Conservation (phyloP, 2,888 invertebrate species). For the Pristionchus japonicus region DNA sequence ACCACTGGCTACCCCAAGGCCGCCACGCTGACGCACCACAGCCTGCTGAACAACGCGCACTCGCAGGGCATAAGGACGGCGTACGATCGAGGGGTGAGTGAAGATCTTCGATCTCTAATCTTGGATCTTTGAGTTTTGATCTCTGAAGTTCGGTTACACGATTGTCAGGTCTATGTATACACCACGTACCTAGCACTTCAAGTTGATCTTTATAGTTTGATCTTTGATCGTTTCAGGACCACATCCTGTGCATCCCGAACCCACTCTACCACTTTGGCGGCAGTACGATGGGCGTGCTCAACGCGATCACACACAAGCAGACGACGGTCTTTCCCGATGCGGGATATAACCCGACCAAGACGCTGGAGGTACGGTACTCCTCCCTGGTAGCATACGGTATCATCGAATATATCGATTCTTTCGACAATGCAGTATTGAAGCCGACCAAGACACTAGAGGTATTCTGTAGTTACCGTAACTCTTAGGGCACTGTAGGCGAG, state of each 20-base stretch:
- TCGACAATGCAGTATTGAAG: too few relatives aligned
- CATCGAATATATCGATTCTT: too few relatives aligned
- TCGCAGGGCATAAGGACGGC: conserved; percentile 79
- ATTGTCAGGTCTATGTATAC: too few relatives aligned
- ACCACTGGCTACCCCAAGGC: conserved; percentile 88
- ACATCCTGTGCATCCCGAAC: conserved; percentile 66
- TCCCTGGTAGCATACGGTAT: too few relatives aligned
- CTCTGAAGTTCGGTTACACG: neutral
- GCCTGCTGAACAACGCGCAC: conserved; percentile 85
- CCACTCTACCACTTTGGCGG: conserved; percentile 83
- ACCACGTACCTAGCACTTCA: too few relatives aligned
- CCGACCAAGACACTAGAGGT: too few relatives aligned
- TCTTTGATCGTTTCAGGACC: conserved; percentile 48
- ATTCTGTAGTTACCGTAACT: too few relatives aligned
- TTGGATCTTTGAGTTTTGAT: too few relatives aligned
- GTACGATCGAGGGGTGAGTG: conserved; percentile 69
- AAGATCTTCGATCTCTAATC: too few relatives aligned
- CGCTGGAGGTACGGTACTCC: conserved; percentile 82
- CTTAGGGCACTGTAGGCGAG: too few relatives aligned
- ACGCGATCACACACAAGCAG: conserved; percentile 78
- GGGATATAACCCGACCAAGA: conserved; percentile 80
- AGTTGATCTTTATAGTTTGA: neutral
- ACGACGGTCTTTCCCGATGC: conserved; percentile 76
- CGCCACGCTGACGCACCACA: conserved; percentile 80
- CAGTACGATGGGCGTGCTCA: conserved; percentile 81